Conservation (phyloP, 2,113 vertebrate genomes). For the Salvelinus alpinus region DNA sequence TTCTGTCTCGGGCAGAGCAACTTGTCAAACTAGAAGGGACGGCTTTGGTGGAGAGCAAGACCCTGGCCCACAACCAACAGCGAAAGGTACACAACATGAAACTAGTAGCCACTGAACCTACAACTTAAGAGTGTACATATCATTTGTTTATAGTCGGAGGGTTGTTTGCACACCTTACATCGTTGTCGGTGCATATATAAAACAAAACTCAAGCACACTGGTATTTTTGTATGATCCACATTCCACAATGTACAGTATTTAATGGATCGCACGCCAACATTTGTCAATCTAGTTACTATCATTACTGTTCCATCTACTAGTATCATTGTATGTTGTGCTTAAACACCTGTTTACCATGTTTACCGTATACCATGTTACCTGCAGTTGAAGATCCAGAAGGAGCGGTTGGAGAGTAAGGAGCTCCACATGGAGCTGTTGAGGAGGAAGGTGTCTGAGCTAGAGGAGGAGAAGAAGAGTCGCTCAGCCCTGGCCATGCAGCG, state of each 20-base stretch:
- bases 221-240: neutral
- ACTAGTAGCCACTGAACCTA: too few relatives aligned
- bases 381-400: slow-evolving; percentile 85
- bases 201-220: too few relatives aligned
- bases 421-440: slow-evolving; percentile 85
- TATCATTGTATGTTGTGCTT: neutral
- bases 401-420: slow-evolving; percentile 83
- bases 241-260: neutral
- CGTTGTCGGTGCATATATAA: too few relatives aligned
- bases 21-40: slow-evolving; percentile 81
- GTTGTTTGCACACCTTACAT: too few relatives aligned
- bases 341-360: too few relatives aligned
- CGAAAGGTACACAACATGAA: slow-evolving; percentile 77
- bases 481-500: slow-evolving; percentile 72
- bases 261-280: neutral
- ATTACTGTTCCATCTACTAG: neutral
- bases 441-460: slow-evolving; percentile 84
- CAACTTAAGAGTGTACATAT: too few relatives aligned
- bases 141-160: too few relatives aligned
- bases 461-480: slow-evolving; percentile 79
- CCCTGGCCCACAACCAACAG: slow-evolving; percentile 78
- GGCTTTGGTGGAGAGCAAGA: slow-evolving; percentile 82
- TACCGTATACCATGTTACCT: neutral
- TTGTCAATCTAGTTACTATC: neutral
- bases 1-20: slow-evolving; percentile 82